These are phyloP conservation scores for Physocephala rufipes DNA, from an alignment of 2,888 invertebrate species.

Conservation along the genomic window DNA sequence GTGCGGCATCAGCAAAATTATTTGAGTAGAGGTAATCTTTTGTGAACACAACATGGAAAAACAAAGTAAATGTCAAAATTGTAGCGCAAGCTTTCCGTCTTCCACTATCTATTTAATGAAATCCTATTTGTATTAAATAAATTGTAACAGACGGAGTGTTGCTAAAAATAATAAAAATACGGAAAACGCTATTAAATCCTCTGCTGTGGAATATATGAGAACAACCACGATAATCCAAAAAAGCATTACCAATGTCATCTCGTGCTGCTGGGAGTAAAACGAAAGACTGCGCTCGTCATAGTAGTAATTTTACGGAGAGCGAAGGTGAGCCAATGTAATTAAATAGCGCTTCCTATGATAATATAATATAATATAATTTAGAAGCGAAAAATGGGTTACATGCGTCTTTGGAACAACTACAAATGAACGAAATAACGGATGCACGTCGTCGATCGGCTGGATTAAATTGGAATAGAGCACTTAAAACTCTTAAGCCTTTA, in stretches of 20 bases:
- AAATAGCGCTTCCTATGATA: constrained; percentile 12
- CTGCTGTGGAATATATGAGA: constrained; percentile 24
- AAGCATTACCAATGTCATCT: constrained; percentile 18
- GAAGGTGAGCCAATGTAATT: background rate
- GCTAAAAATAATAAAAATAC: background rate
- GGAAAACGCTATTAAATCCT: constrained; percentile 31
- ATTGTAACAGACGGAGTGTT: constrained; percentile 26
- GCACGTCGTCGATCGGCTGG: constrained; percentile 44
- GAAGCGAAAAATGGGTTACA: constrained; percentile 26
- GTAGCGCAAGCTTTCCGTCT: constrained; percentile 28
- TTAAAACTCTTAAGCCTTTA: constrained; percentile 8
- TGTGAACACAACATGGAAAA: background rate
- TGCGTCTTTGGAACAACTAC: constrained; percentile 33
- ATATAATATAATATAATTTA: background rate
- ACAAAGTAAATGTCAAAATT: constrained; percentile 34
- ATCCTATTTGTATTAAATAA: constrained; percentile 31
- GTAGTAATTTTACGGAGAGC: constrained; percentile 7
- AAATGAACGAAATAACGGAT: constrained; percentile 20
- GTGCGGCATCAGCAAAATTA: constrained; percentile 8
- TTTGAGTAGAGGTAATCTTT: too few relatives aligned
- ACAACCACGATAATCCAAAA: constrained; percentile 32
- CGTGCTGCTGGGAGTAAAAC: constrained; percentile 16
- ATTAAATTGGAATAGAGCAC: constrained; percentile 43
- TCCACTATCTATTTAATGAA: constrained; percentile 35
- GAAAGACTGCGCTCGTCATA: constrained; percentile 2